phyloP scores from a whole-genome alignment of 2,888 invertebrate species.

The Serrognathus titanus region DNA sequence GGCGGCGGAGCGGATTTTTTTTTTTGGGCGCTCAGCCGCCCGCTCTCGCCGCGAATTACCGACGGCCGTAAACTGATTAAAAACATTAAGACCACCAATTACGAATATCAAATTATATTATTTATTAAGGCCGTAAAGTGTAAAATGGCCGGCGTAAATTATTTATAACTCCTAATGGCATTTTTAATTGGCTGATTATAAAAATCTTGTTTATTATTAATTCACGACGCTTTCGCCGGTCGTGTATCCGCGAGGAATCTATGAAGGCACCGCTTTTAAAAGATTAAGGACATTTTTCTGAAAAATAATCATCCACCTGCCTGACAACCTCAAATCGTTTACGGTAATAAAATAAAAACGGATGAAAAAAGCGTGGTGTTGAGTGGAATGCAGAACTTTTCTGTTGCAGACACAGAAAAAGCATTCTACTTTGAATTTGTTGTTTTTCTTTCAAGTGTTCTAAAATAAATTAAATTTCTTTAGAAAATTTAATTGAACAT shows the following conservation, averaged over 20 bases:
- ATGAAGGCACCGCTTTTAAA: neutral
- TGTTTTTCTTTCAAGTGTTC: too few species aligned
- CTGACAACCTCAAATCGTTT: neutral
- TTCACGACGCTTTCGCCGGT: neutral
- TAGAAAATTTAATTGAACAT: too few species aligned
- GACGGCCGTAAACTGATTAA: neutral
- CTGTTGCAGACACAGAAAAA: too few species aligned
- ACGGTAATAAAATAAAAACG: too few species aligned
- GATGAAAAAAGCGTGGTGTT: too few species aligned
- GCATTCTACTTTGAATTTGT: too few species aligned
- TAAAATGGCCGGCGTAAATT: neutral
- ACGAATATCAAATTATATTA: conserved; percentile 2
- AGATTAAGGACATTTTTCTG: neutral
- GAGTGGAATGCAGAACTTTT: too few species aligned
- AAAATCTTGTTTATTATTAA: conserved; percentile 2
- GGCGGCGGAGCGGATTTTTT: neutral
- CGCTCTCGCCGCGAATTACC: neutral
- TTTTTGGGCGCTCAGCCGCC: neutral
- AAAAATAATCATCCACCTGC: neutral
- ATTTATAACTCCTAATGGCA: conserved; percentile 1
- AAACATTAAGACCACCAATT: conserved; percentile 1
- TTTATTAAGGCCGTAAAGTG: neutral
- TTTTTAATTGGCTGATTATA: conserved; percentile 17
- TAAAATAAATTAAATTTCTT: too few species aligned
- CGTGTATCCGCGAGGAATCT: neutral